Conservation (phyloP, 2,113 vertebrate genomes). For the Pelecanoides urinatrix region DNA sequence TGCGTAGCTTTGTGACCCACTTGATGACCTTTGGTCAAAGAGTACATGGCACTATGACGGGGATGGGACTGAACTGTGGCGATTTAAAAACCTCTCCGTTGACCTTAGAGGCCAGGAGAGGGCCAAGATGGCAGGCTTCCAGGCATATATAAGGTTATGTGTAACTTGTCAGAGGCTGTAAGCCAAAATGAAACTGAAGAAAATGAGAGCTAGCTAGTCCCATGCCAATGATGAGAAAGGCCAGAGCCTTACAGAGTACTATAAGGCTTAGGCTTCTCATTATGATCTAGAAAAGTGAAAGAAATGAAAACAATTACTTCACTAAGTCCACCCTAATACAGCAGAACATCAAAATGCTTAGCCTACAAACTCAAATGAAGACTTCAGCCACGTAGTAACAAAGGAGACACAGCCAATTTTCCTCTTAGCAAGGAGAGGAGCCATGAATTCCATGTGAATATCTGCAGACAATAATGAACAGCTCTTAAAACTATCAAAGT, state of each 20-base stretch:
- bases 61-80: neutral
- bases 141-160: neutral
- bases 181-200: constrained; percentile 21
- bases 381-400: neutral
- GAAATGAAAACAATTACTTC: neutral
- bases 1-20: neutral
- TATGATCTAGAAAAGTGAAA: neutral
- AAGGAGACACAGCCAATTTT: neutral
- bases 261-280: neutral
- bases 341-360: neutral
- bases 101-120: constrained; percentile 3
- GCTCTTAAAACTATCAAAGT: neutral
- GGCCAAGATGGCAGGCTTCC: neutral
- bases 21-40: neutral
- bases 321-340: neutral
- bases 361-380: neutral
- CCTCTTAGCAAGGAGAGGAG: neutral
- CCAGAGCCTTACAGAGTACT: neutral
- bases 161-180: neutral
- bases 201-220: neutral
- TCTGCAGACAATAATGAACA: neutral
- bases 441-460: neutral
- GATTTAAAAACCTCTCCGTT: neutral
- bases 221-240: neutral
- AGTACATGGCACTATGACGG: neutral